Conservation (phyloP, 2,888 invertebrate genomes). For the Mimachlamys varia region DNA sequence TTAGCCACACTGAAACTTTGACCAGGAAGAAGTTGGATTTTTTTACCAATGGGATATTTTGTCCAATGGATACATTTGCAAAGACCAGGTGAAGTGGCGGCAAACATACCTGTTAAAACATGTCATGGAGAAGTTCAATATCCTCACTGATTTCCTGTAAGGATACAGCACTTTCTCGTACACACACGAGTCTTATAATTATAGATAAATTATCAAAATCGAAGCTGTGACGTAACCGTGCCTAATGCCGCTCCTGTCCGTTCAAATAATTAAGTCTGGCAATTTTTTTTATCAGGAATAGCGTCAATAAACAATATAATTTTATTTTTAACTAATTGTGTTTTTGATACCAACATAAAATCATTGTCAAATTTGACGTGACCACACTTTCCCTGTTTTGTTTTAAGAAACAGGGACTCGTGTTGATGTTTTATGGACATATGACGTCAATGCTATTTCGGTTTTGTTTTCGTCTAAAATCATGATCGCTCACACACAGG, state of each 20-base stretch:
- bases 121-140: not conserved
- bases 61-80: not conserved
- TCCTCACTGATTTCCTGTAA: not conserved
- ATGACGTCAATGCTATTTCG: not conserved
- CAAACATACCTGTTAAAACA: not conserved
- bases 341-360: not conserved
- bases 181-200: not conserved
- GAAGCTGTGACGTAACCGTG: not conserved
- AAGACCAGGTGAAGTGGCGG: not conserved
- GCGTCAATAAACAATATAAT: conserved; percentile 9
- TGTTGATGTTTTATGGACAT: not conserved
- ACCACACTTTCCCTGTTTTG: not conserved
- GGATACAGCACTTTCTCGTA: not conserved
- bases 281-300: not conserved
- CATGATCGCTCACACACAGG: not conserved
- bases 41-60: not conserved
- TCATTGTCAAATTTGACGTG: not conserved
- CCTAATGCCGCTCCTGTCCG: not conserved
- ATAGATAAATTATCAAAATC: not conserved
- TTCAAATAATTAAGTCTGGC: not conserved
- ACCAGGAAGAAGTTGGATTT: not conserved
- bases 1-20: too few species aligned
- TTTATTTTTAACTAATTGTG: conserved; percentile 7
- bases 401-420: not conserved
- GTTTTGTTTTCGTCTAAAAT: not conserved